Conservation (phyloP, 1,140 invertebrate species). For the Planococcus citri region DNA sequence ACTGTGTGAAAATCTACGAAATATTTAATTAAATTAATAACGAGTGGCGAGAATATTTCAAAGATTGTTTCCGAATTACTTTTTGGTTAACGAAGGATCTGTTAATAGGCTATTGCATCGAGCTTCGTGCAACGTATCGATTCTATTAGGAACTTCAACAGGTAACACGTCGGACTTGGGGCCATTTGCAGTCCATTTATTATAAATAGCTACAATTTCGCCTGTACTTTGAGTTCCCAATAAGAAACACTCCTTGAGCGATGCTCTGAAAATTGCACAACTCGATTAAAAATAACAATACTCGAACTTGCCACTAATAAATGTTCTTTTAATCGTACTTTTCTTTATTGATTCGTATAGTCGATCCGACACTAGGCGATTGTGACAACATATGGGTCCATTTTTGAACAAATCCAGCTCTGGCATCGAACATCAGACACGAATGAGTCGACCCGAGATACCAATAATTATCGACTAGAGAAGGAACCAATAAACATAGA, state of each 20-base stretch:
- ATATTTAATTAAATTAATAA: not conserved
- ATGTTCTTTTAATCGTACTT: not conserved
- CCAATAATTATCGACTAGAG: not conserved
- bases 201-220: not conserved
- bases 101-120: not conserved
- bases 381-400: slow-evolving; percentile 10
- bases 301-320: too few species aligned
- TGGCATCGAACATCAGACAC: not conserved
- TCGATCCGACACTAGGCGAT: not conserved
- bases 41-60: too few species aligned
- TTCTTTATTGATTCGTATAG: not conserved
- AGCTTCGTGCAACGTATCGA: slow-evolving; percentile 10
- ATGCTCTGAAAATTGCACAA: not conserved
- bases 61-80: not conserved
- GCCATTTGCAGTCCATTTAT: not conserved
- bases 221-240: not conserved
- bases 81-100: not conserved
- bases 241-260: not conserved
- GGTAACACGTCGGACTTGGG: not conserved
- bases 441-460: not conserved
- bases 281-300: too few species aligned
- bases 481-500: not conserved
- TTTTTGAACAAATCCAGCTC: not conserved
- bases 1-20: not conserved
- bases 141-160: not conserved